These are phyloP conservation scores for Ceyx cyanopectus DNA, from an alignment of 2,113 vertebrate species.

Conservation along the genomic window DNA sequence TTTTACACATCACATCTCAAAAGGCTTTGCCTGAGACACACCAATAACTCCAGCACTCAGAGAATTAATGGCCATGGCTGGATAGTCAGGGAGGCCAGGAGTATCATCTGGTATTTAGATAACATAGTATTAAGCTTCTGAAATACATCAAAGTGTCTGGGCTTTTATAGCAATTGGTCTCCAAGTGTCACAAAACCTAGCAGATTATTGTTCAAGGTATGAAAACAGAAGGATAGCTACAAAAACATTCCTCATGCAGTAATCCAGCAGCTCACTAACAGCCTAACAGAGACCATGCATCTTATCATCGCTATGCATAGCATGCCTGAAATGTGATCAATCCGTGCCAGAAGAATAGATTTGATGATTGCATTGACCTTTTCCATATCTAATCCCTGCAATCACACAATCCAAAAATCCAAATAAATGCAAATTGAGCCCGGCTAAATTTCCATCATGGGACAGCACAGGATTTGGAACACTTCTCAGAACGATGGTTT, in stretches of 20 bases:
- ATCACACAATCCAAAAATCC: background rate
- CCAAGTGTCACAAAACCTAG: conserved; percentile 17
- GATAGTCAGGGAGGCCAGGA: background rate
- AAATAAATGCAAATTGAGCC: background rate
- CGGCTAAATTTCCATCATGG: background rate
- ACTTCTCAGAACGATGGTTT: background rate
- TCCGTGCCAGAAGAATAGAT: background rate
- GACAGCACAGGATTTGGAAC: background rate
- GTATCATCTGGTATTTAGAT: conserved; percentile 43
- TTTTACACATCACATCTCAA: background rate
- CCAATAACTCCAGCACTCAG: background rate
- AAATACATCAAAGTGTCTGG: conserved; percentile 40
- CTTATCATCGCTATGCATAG: background rate
- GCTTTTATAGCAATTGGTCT: conserved; percentile 12
- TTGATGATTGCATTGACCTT: background rate
- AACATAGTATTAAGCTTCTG: conserved; percentile 32
- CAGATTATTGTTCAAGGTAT: conserved; percentile 17
- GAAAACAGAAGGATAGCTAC: conserved; percentile 9
- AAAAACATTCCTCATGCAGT: background rate
- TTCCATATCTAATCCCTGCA: background rate
- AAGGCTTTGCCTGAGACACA: background rate
- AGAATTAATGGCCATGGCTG: conserved; percentile 3
- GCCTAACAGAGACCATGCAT: background rate
- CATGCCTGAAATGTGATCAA: background rate
- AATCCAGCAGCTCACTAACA: background rate